phyloP scores from a whole-genome alignment of 2,888 invertebrate genomes.

The Slavum lentiscoides region DNA sequence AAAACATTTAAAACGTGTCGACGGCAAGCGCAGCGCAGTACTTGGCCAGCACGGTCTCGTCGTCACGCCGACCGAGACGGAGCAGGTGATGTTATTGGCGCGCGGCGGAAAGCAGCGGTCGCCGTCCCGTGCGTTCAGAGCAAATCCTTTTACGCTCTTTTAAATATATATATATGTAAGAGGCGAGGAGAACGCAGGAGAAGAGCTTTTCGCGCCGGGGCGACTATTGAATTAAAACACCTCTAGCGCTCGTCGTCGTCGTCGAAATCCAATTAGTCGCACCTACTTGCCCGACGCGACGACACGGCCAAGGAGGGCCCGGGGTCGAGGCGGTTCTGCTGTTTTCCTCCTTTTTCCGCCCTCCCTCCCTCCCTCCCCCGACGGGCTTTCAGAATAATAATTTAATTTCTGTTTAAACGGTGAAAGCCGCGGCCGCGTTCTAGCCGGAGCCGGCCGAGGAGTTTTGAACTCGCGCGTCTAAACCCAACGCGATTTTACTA shows the following conservation, averaged over 20 bases:
- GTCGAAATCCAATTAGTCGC: slow-evolving; percentile 52
- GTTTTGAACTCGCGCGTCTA: slow-evolving; percentile 14
- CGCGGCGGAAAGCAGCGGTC: too few species aligned
- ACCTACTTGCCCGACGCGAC: slow-evolving; percentile 17
- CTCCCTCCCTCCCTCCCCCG: not conserved
- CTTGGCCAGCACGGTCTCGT: too few species aligned
- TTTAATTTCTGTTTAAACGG: slow-evolving; percentile 51
- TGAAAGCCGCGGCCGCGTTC: slow-evolving; percentile 1
- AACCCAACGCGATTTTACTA: slow-evolving; percentile 19
- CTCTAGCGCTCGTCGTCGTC: slow-evolving; percentile 42
- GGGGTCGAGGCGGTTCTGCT: not conserved
- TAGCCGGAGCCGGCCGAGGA: not conserved
- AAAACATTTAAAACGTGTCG: too few species aligned
- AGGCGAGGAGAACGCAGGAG: not conserved
- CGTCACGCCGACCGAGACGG: too few species aligned
- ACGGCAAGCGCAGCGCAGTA: too few species aligned
- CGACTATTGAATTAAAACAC: slow-evolving; percentile 51
- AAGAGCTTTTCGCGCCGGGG: slow-evolving; percentile 34
- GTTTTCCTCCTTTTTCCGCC: slow-evolving; percentile 24
- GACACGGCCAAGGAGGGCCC: not conserved
- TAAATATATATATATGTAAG: too few species aligned
- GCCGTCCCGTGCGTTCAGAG: too few species aligned
- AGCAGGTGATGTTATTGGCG: too few species aligned
- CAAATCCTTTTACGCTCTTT: too few species aligned
- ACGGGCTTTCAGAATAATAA: slow-evolving; percentile 46